A percentile compares a stretch with the other conserved stretches of the same genome.
These are phyloP conservation scores for Aradophagus sp. DNA, from an alignment of 1,140 invertebrate genomes.

Conservation along the genomic window DNA sequence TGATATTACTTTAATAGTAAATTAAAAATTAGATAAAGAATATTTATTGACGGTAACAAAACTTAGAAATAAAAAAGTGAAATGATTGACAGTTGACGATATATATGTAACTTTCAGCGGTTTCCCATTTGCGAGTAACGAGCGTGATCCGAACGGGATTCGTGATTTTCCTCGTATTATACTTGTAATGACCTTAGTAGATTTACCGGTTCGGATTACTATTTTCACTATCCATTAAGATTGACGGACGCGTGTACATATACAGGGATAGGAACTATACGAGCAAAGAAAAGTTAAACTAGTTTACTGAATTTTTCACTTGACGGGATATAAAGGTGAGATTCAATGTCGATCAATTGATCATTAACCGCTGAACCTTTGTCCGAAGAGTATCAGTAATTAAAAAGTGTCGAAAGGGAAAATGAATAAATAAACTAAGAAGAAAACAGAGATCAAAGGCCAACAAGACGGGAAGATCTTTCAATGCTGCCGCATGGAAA, in stretches of 20 bases:
- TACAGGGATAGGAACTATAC: slow-evolving; percentile 54
- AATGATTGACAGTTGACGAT: slow-evolving; percentile 22
- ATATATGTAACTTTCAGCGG: slow-evolving; percentile 20
- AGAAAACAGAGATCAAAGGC: slow-evolving; percentile 8
- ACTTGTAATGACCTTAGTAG: slow-evolving; percentile 34
- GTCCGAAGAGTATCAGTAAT: slow-evolving; percentile 52
- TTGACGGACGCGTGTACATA: slow-evolving; percentile 44
- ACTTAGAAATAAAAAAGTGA: slow-evolving; percentile 24
- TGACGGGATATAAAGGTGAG: slow-evolving; percentile 72
- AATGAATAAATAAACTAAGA: too few relatives aligned
- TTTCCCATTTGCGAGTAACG: slow-evolving; percentile 23
- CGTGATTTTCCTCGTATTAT: slow-evolving; percentile 14
- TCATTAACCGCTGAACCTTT: slow-evolving; percentile 65
- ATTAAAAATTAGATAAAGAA: too few relatives aligned
- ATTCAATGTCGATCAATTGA: slow-evolving; percentile 69
- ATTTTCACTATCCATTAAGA: slow-evolving; percentile 63
- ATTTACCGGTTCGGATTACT: slow-evolving; percentile 55
- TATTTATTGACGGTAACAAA: too few relatives aligned
- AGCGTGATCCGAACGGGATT: slow-evolving; percentile 23
- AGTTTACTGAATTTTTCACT: slow-evolving; percentile 72
- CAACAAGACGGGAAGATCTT: slow-evolving; percentile 23
- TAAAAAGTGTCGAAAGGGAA: slow-evolving; percentile 13
- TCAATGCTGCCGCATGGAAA: slow-evolving; percentile 32
- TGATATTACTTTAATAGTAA: too few relatives aligned
- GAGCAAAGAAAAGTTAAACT: slow-evolving; percentile 71